Conservation (phyloP, 35 echinoderm and acorn worm genomes). For the Ophiothrix spiculata region DNA sequence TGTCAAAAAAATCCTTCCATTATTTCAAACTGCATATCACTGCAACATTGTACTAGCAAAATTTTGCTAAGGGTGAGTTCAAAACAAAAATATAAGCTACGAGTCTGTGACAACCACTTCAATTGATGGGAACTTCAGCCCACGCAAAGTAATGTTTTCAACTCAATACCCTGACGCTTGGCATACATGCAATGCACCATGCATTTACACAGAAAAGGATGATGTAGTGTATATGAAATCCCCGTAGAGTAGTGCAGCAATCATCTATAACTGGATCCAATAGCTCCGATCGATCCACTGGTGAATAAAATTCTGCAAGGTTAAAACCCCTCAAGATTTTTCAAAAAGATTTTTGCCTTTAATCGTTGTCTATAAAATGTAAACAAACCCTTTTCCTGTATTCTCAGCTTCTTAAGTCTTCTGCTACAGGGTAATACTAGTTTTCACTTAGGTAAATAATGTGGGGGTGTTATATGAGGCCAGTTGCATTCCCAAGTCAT, state of each 20-base stretch:
- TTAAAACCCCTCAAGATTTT: background rate
- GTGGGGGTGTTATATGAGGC: background rate
- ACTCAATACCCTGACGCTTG: background rate
- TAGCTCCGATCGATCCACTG: background rate
- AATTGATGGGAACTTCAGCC: background rate
- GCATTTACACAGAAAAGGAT: background rate
- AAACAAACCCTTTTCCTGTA: too few species aligned
- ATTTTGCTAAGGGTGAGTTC: background rate
- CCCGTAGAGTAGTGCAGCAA: too few species aligned
- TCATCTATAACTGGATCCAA: too few species aligned
- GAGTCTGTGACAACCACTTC: background rate
- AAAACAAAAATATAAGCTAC: background rate
- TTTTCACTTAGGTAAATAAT: background rate
- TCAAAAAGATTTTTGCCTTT: too few species aligned
- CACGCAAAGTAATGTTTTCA: conserved; percentile 1
- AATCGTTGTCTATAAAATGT: too few species aligned
- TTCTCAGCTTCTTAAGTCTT: background rate
- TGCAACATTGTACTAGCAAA: background rate
- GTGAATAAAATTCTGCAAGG: background rate
- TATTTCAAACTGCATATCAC: background rate
- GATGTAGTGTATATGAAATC: background rate
- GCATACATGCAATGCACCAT: background rate
- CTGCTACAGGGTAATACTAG: background rate
- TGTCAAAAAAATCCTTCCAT: background rate
- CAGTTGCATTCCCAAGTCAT: background rate